These are phyloP conservation scores for Sminthurides bifidus DNA, from an alignment of 1,140 invertebrate species.

Conservation along the genomic window DNA sequence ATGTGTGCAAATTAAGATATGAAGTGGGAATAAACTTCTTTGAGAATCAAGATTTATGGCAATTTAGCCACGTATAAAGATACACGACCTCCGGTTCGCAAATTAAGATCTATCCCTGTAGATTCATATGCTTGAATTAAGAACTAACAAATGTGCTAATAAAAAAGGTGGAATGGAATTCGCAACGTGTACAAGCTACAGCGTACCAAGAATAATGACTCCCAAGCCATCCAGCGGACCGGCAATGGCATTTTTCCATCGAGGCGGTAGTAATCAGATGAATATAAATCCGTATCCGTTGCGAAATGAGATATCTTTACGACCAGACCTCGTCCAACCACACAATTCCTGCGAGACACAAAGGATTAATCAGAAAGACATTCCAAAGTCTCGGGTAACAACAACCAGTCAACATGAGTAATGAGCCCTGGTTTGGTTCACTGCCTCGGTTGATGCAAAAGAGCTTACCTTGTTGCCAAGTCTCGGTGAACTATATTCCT, in stretches of 20 bases:
- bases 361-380: background rate
- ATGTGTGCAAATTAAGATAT: too few species aligned
- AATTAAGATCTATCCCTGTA: too few species aligned
- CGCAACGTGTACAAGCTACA: background rate
- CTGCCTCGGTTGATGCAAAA: background rate
- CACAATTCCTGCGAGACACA: conserved; percentile 56
- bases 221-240: conserved; percentile 71
- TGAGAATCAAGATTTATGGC: too few species aligned
- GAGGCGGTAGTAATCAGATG: conserved; percentile 68
- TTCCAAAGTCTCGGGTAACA: background rate
- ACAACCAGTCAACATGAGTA: background rate
- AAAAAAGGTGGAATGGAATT: too few species aligned
- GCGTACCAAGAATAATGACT: conserved; percentile 62
- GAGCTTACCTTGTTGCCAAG: conserved; percentile 53
- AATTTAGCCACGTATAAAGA: too few species aligned
- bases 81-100: too few species aligned
- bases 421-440: background rate
- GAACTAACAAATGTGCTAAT: too few species aligned
- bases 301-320: conserved; percentile 87
- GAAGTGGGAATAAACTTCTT: too few species aligned
- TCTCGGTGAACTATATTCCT: conserved; percentile 71
- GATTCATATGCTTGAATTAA: background rate
- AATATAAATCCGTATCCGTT: conserved; percentile 74
- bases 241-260: conserved; percentile 67
- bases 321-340: conserved; percentile 69